A percentile compares a stretch with the other conserved stretches of the same genome.
phyloP scores from a whole-genome alignment of 2,888 invertebrate genomes.

The Ametastegia equiseti region DNA sequence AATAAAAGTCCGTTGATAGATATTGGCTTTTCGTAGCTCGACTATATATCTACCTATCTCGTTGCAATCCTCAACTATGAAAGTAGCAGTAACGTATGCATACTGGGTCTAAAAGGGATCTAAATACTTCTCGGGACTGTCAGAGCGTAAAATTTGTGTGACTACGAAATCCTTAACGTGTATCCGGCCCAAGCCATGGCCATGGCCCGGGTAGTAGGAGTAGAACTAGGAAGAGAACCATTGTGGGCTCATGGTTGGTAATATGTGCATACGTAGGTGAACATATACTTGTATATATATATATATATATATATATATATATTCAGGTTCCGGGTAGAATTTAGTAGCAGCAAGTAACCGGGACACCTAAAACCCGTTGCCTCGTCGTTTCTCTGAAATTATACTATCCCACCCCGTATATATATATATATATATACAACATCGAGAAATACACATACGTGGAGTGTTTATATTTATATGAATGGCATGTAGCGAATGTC shows the following conservation, averaged over 20 bases:
- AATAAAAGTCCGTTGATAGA: too few relatives aligned
- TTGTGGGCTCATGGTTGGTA: neutral
- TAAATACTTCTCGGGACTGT: slow-evolving; percentile 62
- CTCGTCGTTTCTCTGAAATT: neutral
- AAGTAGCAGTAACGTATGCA: neutral
- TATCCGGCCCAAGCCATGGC: too few relatives aligned
- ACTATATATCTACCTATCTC: too few relatives aligned
- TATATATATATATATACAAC: neutral
- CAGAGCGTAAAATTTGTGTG: slow-evolving; percentile 64
- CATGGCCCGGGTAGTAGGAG: neutral
- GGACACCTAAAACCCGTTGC: slow-evolving; percentile 24
- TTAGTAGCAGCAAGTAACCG: slow-evolving; percentile 3
- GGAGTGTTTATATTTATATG: neutral
- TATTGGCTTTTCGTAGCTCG: too few relatives aligned
- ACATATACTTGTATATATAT: too few relatives aligned
- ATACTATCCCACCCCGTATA: neutral
- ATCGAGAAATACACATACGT: too few relatives aligned
- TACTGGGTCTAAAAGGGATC: slow-evolving; percentile 50
- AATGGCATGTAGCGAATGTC: neutral
- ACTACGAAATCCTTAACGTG: slow-evolving; percentile 43
- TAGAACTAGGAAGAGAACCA: neutral
- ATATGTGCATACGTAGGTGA: neutral
- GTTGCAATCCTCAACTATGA: neutral
- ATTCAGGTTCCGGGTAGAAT: neutral
- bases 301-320: neutral